Base-by-base conservation (phyloP, 2,888 invertebrate genomes). In the Thymelicus sylvestris region DNA sequence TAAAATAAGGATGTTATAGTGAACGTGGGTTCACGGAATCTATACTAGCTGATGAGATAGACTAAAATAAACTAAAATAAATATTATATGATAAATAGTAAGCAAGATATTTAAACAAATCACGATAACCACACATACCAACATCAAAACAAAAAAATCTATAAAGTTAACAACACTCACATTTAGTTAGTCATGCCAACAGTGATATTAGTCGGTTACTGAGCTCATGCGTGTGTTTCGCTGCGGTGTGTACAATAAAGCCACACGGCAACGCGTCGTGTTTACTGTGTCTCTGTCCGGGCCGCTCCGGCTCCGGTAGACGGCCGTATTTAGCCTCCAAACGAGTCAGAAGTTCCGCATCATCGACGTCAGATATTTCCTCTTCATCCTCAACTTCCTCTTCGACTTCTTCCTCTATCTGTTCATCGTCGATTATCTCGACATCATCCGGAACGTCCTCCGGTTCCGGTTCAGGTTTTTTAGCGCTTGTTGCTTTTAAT, bases 321-420 rank as follows among this genome's bases (percentile, higher is more conserved):
- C 96, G 95, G 66, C 96, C 96, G 84, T 97, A 97, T 93, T 96
- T 96, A 39, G 95, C 96, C 83, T 96, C 96, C 71, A 97, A 88
- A 75, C 96, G 95, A 80, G 92, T 96, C 78, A 97, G 91, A 62
- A 97, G 88, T 74, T 96, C 96, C 7, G 94, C 94, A 81, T 97
- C 96, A 81, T 96, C 96, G 0, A 96, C 95, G 77, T 96, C 96
- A 0, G 95, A 95, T 76, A 94, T 92, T 69, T 94, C 94, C 73
- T 94, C 94, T 73, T 94, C 94, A 2, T 94, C 94, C 65, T 90
- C 91, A 63, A 90, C 91, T 72, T 88, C 87, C 59, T 94, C 91
- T 41, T 93, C 92, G 15, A 92, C 86, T 75, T 94, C 94, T 75
- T 93, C 92, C 38, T 92, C 92, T 31, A 94, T 87, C 72, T 94